Base-by-base conservation (phyloP, 2,113 vertebrate species). In the Rhea pennata region DNA sequence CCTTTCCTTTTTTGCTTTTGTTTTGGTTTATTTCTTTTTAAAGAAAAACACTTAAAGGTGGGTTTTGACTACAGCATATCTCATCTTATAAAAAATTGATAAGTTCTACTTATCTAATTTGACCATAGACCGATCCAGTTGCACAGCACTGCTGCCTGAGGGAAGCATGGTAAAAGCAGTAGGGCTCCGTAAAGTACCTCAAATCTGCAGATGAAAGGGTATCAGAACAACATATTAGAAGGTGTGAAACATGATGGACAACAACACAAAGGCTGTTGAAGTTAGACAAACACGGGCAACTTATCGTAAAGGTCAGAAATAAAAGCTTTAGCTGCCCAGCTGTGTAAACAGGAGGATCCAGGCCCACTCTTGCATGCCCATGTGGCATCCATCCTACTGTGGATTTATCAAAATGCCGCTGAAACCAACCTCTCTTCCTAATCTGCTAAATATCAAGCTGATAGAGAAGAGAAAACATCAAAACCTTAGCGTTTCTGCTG, bases 121-220 rank as follows among this genome's bases (percentile, higher is more conserved):
- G 44, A 91, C 31, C 15, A 15, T 17, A 39, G 65, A 29, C 65
- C 40, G 95, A 51, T 70, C 66, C 51, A 15, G 4, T 42, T 23
- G 46, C 36, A 62, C 11, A 76, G 54, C 51, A 62, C 10, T 40
- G 29, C n/a, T 83, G 21, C 86, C 92, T 82, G 19, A 40, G 79
- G 31, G 48, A 59, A 59, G 3, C 6, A 20, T 23, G 17, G 11
- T 46, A 59, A 79, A 91, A 88, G 46, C 12, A 64, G 4, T 21
- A 42, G 27, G 33, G 8, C 29, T 66, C 10, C 59, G 23, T 77
- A 70, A 82, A 76, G 26, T 11, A 59, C 39, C 61, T 69, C 48
- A 20, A 77, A 90, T 75, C 81, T 42, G 58, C 33, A 92, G 92
- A 64, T 93, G 79, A 77, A 88, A 97, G 88, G 27, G 8, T 15